Evolutionary conservation across 2,113 vertebrate genomes (phyloP).

Genomic region (Sorex araneus): DNA sequence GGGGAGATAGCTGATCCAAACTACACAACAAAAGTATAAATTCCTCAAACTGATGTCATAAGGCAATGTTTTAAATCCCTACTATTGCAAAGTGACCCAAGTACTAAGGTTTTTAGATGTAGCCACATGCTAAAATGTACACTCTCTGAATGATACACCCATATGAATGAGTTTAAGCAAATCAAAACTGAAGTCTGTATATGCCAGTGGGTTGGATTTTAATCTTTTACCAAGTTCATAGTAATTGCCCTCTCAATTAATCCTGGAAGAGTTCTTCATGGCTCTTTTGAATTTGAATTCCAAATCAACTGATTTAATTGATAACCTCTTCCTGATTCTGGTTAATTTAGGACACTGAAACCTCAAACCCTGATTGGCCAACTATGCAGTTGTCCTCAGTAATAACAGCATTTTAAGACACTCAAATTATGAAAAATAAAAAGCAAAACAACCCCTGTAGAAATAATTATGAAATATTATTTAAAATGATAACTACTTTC

Average conservation of each 20-base stretch:
- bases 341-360: constrained; percentile 49
- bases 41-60: background rate
- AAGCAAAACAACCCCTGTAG: background rate
- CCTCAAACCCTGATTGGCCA: background rate
- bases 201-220: constrained; percentile 1
- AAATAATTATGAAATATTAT: constrained; percentile 34
- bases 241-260: constrained; percentile 32
- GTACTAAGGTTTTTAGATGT: background rate
- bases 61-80: background rate
- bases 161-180: constrained; percentile 32
- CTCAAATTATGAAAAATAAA: background rate
- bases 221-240: constrained; percentile 17
- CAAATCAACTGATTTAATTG: constrained; percentile 49
- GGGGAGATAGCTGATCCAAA: background rate
- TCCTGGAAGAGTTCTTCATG: constrained; percentile 20
- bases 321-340: constrained; percentile 34
- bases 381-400: background rate
- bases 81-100: background rate
- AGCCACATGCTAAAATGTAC: constrained; percentile 2
- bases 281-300: background rate
- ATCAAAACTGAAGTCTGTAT: background rate
- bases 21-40: background rate
- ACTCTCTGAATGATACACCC: background rate
- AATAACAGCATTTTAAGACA: constrained; percentile 27
- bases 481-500: background rate